Evolutionary conservation across 2,888 invertebrate species (phyloP).

Genomic region (Tipula lateralis): DNA sequence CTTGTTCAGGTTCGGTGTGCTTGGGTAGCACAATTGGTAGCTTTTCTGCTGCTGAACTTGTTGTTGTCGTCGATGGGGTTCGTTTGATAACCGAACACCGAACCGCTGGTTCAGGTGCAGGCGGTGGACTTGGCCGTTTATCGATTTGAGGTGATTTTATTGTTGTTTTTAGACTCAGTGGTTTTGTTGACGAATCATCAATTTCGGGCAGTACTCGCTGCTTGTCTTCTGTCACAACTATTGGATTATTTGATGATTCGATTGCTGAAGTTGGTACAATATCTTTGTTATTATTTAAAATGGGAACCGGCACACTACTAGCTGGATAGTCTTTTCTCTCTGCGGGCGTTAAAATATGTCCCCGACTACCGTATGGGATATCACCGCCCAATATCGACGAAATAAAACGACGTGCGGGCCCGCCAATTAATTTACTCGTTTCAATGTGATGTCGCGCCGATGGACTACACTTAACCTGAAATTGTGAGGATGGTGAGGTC

Average conservation of each 20-base stretch:
- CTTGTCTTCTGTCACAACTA: conserved; percentile 50
- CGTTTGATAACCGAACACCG: conserved; percentile 79
- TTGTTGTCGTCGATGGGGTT: conserved; percentile 56
- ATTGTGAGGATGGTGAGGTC: conserved; percentile 13
- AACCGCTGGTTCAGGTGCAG: conserved; percentile 62
- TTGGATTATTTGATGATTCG: conserved; percentile 54
- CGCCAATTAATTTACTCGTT: background rate
- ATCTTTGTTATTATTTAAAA: conserved; percentile 11
- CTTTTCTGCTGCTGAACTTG: conserved; percentile 41
- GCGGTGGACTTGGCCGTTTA: conserved; percentile 54
- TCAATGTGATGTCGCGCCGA: background rate
- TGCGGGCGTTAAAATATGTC: conserved; percentile 73
- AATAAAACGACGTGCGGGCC: conserved; percentile 62
- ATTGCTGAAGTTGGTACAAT: conserved; percentile 41
- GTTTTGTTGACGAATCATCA: conserved; percentile 44
- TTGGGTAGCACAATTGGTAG: conserved; percentile 52
- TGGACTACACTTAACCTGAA: background rate
- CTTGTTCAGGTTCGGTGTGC: conserved; percentile 64
- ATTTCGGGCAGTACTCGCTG: conserved; percentile 57
- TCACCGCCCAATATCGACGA: conserved; percentile 78
- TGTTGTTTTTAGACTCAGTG: conserved; percentile 55
- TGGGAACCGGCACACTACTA: background rate
- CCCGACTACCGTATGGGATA: conserved; percentile 73
- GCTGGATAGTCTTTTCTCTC: conserved; percentile 75
- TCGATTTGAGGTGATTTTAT: conserved; percentile 52